Percentiles rank a stretch among this genome's conserved stretches.
Conservation (phyloP, 2,113 vertebrate species). For the Macroglossus sobrinus region DNA sequence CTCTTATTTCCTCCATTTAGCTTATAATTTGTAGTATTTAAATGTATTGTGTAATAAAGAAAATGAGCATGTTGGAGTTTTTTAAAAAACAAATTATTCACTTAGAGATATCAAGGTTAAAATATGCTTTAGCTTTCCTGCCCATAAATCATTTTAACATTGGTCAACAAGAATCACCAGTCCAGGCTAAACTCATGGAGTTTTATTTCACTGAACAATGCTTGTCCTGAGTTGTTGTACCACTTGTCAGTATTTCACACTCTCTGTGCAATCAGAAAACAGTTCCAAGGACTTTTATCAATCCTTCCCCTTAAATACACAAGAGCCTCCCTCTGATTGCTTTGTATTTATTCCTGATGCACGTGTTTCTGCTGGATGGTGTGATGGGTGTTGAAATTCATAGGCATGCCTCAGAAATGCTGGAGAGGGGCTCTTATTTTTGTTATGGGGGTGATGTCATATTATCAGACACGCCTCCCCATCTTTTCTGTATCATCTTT, state of each 20-base stretch:
- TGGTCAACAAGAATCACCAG: neutral
- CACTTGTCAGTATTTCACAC: neutral
- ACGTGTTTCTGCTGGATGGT: neutral
- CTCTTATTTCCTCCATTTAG: neutral
- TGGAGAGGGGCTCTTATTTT: neutral
- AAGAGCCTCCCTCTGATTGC: neutral
- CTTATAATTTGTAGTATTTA: neutral
- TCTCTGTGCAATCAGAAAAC: neutral
- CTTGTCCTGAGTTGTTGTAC: neutral
- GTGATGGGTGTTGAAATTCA: neutral
- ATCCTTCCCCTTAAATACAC: neutral
- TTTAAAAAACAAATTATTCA: neutral
- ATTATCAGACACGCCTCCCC: neutral
- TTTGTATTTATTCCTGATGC: neutral
- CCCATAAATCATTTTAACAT: neutral
- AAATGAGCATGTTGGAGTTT: neutral
- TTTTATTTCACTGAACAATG: neutral
- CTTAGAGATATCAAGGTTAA: neutral
- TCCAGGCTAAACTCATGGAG: neutral
- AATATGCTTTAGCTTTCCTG: neutral
- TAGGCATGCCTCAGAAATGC: neutral
- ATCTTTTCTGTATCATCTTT: neutral
- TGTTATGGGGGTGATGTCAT: neutral
- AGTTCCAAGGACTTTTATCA: neutral
- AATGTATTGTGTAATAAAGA: neutral